Evolutionary conservation across 2,797 vertebrate genomes (phyloP).

Genomic region (Cuniculus paca): DNA sequence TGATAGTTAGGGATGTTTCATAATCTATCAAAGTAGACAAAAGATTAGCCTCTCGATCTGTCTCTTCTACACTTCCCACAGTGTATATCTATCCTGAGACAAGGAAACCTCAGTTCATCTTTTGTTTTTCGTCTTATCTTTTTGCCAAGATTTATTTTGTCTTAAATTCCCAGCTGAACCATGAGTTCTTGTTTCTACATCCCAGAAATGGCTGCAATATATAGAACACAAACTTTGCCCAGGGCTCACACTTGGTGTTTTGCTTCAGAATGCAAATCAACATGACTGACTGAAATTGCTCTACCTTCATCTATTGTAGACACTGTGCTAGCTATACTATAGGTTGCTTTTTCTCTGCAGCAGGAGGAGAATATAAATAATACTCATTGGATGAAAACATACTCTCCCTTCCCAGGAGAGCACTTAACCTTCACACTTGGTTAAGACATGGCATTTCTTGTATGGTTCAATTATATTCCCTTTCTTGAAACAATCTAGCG

Average conservation of each 20-base stretch:
- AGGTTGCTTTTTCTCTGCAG: not conserved
- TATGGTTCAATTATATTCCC: not conserved
- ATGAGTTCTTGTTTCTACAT: not conserved
- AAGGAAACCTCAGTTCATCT: not conserved
- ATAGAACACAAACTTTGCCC: fast-evolving
- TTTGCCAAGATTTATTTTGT: not conserved
- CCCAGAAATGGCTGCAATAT: not conserved
- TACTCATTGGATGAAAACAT: not conserved
- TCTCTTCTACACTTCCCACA: not conserved
- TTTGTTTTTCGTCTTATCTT: not conserved
- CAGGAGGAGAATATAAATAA: not conserved
- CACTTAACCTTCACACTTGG: not conserved
- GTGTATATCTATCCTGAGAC: not conserved
- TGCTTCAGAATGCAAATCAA: not conserved
- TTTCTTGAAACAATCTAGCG: not conserved
- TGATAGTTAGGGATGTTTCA: not conserved
- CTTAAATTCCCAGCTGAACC: not conserved
- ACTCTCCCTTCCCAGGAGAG: not conserved
- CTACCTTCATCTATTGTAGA: not conserved
- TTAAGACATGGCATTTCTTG: not conserved
- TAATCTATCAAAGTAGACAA: not conserved
- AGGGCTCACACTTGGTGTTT: not conserved
- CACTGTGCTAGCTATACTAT: not conserved
- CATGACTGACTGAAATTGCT: not conserved
- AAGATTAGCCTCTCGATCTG: not conserved